phyloP scores from a whole-genome alignment of 2,113 vertebrate genomes.

The Psittacula cyanocephala region DNA sequence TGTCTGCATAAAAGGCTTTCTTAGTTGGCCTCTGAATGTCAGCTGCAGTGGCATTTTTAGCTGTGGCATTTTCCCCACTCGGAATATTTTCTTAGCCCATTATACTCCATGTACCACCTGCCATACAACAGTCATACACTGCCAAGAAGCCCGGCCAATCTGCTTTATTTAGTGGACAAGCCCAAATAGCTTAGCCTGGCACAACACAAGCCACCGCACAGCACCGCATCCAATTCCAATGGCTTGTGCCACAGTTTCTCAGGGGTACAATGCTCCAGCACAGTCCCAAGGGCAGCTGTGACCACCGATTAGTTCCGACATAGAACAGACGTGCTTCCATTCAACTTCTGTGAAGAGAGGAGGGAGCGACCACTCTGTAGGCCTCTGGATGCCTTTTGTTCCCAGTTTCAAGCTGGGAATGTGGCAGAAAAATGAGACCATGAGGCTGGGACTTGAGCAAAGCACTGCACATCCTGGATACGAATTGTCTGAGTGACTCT shows the following conservation, averaged over 20 bases:
- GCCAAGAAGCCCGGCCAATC: constrained; percentile 18
- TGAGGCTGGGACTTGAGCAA: neutral
- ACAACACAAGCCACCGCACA: accelerated
- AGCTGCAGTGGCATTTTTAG: constrained; percentile 29
- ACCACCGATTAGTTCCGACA: neutral
- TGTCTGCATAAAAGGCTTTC: neutral
- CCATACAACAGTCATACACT: neutral
- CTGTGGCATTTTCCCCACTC: constrained; percentile 31
- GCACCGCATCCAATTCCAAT: neutral
- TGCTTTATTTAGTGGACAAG: neutral
- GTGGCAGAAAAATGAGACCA: neutral
- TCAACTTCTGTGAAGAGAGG: neutral
- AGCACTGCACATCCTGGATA: neutral
- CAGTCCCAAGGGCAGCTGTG: neutral
- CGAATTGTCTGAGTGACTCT: neutral
- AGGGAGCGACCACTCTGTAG: neutral
- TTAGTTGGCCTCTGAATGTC: neutral
- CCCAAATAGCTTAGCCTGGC: neutral
- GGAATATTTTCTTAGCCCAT: constrained; percentile 15
- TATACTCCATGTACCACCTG: neutral
- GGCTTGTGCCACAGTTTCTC: neutral
- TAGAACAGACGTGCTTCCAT: neutral
- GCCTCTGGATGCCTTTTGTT: neutral
- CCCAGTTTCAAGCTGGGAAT: neutral
- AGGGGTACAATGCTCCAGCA: neutral